phyloP scores from a whole-genome alignment of 1,140 invertebrate species.

The Drosophila seguyi region DNA sequence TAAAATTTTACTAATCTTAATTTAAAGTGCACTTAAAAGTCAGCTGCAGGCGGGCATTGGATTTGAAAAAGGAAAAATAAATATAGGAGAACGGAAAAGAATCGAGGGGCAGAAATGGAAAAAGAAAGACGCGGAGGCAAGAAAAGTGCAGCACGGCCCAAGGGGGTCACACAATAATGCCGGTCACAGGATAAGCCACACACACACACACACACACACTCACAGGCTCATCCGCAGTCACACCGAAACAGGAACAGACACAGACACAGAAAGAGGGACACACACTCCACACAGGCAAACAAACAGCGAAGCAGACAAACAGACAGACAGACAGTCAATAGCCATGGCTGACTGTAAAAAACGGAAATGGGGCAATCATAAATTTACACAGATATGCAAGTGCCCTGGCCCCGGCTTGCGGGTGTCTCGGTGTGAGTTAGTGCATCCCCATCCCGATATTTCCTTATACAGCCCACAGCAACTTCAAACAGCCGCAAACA shows the following conservation, averaged over 20 bases:
- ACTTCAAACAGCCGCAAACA: constrained; percentile 50
- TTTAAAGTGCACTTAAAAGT: constrained; percentile 67
- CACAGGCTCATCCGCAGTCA: background rate
- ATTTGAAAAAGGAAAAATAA: constrained; percentile 54
- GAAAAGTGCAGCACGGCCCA: constrained; percentile 67
- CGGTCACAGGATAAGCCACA: constrained; percentile 77
- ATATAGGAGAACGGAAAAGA: constrained; percentile 13
- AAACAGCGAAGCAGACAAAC: constrained; percentile 1
- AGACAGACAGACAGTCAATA: constrained; percentile 70
- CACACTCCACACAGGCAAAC: background rate
- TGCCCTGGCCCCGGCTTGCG: constrained; percentile 50
- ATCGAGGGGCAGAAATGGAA: constrained; percentile 10
- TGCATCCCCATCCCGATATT: constrained; percentile 14
- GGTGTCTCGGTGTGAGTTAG: constrained; percentile 36
- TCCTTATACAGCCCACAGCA: constrained; percentile 19
- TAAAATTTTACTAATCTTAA: background rate
- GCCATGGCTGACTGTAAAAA: constrained; percentile 75
- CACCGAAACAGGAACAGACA: background rate
- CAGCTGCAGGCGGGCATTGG: constrained; percentile 77
- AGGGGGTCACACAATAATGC: constrained; percentile 78
- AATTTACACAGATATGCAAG: constrained; percentile 85
- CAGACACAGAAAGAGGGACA: background rate
- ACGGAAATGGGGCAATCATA: constrained; percentile 84
- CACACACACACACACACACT: constrained; percentile 9
- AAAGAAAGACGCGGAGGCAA: constrained; percentile 50